Percentiles rank a stretch among this genome's conserved stretches.
Evolutionary conservation across 2,113 vertebrate species (phyloP).

Genomic region (Ameiurus melas): DNA sequence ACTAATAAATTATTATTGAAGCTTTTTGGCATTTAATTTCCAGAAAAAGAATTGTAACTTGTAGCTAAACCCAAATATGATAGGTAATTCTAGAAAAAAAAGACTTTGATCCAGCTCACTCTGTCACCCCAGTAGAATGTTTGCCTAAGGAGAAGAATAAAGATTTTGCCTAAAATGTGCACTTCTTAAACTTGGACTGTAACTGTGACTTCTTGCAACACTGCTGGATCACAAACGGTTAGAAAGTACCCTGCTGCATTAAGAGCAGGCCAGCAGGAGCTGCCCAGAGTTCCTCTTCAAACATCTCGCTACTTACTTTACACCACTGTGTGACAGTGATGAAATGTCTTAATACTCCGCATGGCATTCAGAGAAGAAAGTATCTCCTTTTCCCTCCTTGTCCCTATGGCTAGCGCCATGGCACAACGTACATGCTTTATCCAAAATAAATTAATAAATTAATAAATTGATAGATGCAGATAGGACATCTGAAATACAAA

Average conservation of each 20-base stretch:
- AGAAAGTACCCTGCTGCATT: slow-evolving; percentile 25
- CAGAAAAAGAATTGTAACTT: neutral
- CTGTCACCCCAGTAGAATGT: slow-evolving; percentile 23
- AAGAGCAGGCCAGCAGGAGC: slow-evolving; percentile 27
- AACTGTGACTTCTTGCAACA: neutral
- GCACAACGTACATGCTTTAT: neutral
- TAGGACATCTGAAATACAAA: slow-evolving; percentile 63
- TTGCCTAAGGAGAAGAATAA: slow-evolving; percentile 34
- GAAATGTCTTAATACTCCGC: slow-evolving; percentile 12
- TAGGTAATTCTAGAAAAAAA: neutral
- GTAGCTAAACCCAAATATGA: neutral
- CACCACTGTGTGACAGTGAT: neutral
- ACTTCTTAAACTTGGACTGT: neutral
- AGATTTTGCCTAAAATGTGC: slow-evolving; percentile 37
- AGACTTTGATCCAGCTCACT: slow-evolving; percentile 28
- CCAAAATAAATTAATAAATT: too few relatives aligned
- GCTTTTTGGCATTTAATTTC: neutral
- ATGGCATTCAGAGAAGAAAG: neutral
- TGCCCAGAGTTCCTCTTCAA: slow-evolving; percentile 14
- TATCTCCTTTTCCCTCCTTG: neutral
- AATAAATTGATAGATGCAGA: slow-evolving; percentile 33
- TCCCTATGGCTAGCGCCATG: neutral
- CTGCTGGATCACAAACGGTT: slow-evolving; percentile 37
- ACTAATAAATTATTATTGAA: neutral
- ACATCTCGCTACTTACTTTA: neutral